phyloP scores from a whole-genome alignment of 2,113 vertebrate genomes.

The Cyanistes caeruleus region DNA sequence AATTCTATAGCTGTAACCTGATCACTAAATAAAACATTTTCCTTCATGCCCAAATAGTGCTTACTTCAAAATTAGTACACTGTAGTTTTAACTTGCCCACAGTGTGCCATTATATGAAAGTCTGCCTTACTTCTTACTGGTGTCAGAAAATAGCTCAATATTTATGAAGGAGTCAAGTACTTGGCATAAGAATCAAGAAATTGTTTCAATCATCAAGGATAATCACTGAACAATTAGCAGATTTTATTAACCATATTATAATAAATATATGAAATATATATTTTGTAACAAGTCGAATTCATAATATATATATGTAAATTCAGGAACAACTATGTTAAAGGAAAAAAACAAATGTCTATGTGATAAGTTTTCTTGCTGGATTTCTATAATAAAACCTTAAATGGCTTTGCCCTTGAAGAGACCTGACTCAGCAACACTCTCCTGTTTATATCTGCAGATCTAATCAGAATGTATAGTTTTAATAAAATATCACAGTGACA shows the following conservation, averaged over 20 bases:
- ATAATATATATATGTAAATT: not conserved
- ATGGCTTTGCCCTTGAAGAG: not conserved
- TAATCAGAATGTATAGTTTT: not conserved
- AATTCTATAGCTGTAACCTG: not conserved
- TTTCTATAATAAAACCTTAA: not conserved
- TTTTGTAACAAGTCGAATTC: not conserved
- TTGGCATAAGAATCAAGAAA: not conserved
- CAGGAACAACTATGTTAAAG: not conserved
- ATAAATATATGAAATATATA: not conserved
- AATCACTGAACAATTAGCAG: not conserved
- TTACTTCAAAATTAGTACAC: not conserved
- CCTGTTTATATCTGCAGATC: not conserved
- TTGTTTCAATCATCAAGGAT: not conserved
- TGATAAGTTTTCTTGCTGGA: not conserved
- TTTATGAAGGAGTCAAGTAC: not conserved
- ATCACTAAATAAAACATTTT: not conserved
- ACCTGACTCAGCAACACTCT: not conserved
- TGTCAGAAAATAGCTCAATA: not conserved
- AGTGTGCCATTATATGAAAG: not conserved
- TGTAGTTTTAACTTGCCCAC: not conserved
- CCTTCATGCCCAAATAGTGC: not conserved
- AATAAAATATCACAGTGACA: not conserved
- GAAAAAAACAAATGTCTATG: accelerated
- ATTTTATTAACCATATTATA: not conserved
- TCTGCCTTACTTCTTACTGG: not conserved